Conservation (phyloP, 2,113 vertebrate genomes). For the Salvelinus fontinalis region DNA sequence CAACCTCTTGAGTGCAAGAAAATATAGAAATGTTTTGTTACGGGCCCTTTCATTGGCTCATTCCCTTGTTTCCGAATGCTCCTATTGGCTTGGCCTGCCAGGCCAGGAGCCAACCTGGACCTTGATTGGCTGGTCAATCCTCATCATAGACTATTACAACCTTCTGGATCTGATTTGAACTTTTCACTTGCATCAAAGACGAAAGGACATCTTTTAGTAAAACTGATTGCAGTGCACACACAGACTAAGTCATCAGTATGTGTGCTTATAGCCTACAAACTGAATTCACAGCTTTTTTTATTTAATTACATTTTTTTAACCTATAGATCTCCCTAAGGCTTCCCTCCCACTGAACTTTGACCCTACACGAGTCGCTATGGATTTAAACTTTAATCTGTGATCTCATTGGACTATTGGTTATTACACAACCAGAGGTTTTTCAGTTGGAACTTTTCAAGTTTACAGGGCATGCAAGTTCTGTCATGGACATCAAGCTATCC, state of each 20-base stretch:
- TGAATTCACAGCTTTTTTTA: background rate
- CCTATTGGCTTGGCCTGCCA: background rate
- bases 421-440: background rate
- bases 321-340: too few species aligned
- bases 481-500: slow-evolving; percentile 34
- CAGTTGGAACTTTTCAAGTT: background rate
- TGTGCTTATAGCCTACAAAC: background rate
- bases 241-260: too few species aligned
- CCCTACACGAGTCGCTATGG: background rate
- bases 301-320: background rate
- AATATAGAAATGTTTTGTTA: background rate
- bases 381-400: background rate
- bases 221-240: too few species aligned
- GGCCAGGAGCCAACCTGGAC: background rate
- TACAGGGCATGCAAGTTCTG: background rate
- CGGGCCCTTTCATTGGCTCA: too few species aligned
- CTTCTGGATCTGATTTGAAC: background rate
- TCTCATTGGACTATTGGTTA: slow-evolving; percentile 3
- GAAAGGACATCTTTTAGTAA: background rate
- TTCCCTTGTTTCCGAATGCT: too few species aligned
- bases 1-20: background rate
- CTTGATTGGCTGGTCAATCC: slow-evolving; percentile 1
- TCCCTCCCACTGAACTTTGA: too few species aligned
- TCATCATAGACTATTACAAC: background rate
- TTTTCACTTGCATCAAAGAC: background rate